Evolutionary conservation across 1,140 invertebrate genomes (phyloP).

Genomic region (Scaptomyza montana): DNA sequence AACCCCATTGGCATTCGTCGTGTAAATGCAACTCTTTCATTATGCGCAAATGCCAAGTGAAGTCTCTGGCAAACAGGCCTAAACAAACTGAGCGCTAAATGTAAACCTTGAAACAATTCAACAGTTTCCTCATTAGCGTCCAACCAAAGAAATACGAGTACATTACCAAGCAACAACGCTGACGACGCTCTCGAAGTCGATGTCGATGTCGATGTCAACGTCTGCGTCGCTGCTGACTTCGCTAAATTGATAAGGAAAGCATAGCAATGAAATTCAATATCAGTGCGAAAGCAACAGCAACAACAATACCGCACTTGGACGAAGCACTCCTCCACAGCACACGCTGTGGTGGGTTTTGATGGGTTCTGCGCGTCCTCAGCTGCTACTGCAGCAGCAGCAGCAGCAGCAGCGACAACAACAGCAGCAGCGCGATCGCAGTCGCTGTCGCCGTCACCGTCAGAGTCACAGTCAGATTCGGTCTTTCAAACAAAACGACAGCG

Average conservation of each 20-base stretch:
- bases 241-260: slow-evolving; percentile 56
- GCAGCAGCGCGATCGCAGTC: slow-evolving; percentile 37
- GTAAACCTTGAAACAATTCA: slow-evolving; percentile 81
- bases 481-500: slow-evolving; percentile 66
- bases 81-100: slow-evolving; percentile 68
- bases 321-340: slow-evolving; percentile 46
- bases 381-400: slow-evolving; percentile 13
- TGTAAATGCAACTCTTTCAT: slow-evolving; percentile 77
- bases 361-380: slow-evolving; percentile 19
- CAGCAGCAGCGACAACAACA: slow-evolving; percentile 18
- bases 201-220: not conserved
- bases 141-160: slow-evolving; percentile 41
- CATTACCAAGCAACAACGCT: slow-evolving; percentile 28
- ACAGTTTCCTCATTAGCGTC: slow-evolving; percentile 76
- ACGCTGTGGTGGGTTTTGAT: slow-evolving; percentile 47
- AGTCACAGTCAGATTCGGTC: slow-evolving; percentile 40
- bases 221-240: slow-evolving; percentile 10
- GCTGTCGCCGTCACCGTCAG: slow-evolving; percentile 20
- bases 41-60: slow-evolving; percentile 51
- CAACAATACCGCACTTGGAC: slow-evolving; percentile 13
- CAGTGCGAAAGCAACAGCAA: slow-evolving; percentile 59
- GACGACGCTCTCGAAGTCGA: slow-evolving; percentile 5
- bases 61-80: slow-evolving; percentile 66
- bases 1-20: slow-evolving; percentile 39
- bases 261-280: slow-evolving; percentile 72